phyloP scores from a whole-genome alignment of 2,113 vertebrate species.

The Bos indicus region DNA sequence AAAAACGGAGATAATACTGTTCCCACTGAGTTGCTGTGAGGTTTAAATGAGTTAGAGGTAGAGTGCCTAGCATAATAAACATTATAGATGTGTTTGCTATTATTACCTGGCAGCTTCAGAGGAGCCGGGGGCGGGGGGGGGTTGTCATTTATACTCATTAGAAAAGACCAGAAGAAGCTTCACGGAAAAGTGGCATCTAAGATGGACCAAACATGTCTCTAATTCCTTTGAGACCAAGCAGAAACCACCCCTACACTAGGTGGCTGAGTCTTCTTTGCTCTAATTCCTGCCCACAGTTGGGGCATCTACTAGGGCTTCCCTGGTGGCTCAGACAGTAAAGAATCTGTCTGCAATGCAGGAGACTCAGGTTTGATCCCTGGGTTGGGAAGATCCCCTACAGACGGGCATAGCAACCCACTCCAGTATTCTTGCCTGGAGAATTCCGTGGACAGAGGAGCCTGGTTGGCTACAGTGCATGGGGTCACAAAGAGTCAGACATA shows the following conservation, averaged over 20 bases:
- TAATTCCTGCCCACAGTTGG: background rate
- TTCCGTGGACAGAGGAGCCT: background rate
- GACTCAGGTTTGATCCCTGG: background rate
- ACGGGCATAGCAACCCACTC: background rate
- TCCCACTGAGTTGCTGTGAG: background rate
- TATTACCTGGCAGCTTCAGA: background rate
- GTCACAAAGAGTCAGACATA: background rate
- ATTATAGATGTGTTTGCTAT: background rate
- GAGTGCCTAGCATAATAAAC: background rate
- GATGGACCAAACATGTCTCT: background rate
- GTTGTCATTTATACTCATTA: background rate
- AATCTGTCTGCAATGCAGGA: background rate
- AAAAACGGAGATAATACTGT: background rate
- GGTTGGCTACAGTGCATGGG: background rate
- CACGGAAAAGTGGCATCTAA: background rate
- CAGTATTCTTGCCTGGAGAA: background rate
- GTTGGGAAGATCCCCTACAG: background rate
- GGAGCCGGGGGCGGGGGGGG: background rate
- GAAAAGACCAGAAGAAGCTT: background rate
- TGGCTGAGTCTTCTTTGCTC: background rate
- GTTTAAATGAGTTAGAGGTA: background rate
- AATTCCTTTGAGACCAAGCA: background rate
- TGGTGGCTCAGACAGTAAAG: background rate
- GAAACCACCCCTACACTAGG: background rate
- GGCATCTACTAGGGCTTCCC: background rate